Evolutionary conservation across 2,113 vertebrate genomes (phyloP).

Genomic region (Plestiodon gilberti): DNA sequence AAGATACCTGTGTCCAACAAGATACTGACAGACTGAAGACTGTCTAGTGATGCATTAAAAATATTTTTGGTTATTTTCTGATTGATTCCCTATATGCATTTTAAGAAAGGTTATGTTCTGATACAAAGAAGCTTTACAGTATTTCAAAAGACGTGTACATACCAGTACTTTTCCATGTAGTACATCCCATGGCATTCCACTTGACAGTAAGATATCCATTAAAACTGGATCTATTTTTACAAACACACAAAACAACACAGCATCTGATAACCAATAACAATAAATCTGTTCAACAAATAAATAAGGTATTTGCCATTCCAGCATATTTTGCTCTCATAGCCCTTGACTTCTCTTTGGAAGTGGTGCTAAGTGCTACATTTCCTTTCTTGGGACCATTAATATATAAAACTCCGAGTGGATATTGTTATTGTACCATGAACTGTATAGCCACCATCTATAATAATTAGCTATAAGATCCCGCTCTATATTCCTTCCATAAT

Average conservation of each 20-base stretch:
- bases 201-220: constrained; percentile 15
- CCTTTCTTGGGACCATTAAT: constrained; percentile 12
- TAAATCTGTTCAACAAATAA: constrained; percentile 9
- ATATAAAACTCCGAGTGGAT: not conserved
- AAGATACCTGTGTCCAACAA: too few species aligned
- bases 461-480: not conserved
- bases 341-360: not conserved
- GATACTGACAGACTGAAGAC: not conserved
- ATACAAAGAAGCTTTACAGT: not conserved
- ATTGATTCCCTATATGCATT: not conserved
- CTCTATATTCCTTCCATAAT: not conserved
- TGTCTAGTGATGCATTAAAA: not conserved
- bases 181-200: not conserved
- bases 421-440: not conserved
- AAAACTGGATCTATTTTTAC: not conserved
- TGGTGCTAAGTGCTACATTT: not conserved
- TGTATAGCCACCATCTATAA: not conserved
- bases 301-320: constrained; percentile 5
- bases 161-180: not conserved
- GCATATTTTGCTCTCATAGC: not conserved
- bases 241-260: not conserved
- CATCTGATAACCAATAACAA: constrained; percentile 5
- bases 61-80: not conserved
- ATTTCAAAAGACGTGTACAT: not conserved
- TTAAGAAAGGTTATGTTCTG: not conserved